Base-by-base conservation (phyloP, 2,113 vertebrate species). In the Ochotona princeps region DNA sequence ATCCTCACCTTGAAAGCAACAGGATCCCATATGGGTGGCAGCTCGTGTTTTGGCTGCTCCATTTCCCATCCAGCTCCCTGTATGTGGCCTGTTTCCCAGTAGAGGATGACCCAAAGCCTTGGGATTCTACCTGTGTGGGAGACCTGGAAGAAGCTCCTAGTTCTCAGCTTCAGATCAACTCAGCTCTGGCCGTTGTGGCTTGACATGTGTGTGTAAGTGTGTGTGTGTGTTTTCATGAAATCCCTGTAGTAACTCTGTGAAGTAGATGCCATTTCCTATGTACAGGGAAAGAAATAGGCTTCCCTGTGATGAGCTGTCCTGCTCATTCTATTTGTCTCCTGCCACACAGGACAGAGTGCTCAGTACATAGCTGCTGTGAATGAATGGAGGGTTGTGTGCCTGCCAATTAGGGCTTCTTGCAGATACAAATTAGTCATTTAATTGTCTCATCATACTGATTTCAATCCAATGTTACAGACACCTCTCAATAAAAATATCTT, bases 401-500 rank as follows among this genome's bases (percentile, higher is more conserved):
- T 44, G 38, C 38, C 38, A 44, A 44, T 44, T 44, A 44, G 38
- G 38, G 38, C 38, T 88, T 74, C 57, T n/a, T 28, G 8, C 3
- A 15, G 25, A 28, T 26, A 63, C 32, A 76, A 70, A 78, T 35
- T 26, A 80, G 86, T 13, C n/a, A 65, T 21, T 67, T 72, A 76
- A n/a, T 63, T 90, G 35, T 76, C 54, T 93, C 65, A 51, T 61
- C 38, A 79, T 87, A 81, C 13, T 92, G 73, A 72, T 51, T 87
- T 86, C 44, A 63, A 12, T 17, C 3, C 28, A 73, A 61, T 65
- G 73, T 79, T 83, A 61, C 21, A 93, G 74, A 79, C 13, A 25
- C 30, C 32, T 18, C 83, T 61, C 26, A 57, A 88, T 80, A 94
- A 80, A 93, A 65, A 61, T 6, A n/a, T 49, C 49, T 85, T 69